A percentile compares a stretch with the other conserved stretches of the same genome.
Evolutionary conservation across 2,113 vertebrate genomes (phyloP).

Genomic region (Xerus inauris): DNA sequence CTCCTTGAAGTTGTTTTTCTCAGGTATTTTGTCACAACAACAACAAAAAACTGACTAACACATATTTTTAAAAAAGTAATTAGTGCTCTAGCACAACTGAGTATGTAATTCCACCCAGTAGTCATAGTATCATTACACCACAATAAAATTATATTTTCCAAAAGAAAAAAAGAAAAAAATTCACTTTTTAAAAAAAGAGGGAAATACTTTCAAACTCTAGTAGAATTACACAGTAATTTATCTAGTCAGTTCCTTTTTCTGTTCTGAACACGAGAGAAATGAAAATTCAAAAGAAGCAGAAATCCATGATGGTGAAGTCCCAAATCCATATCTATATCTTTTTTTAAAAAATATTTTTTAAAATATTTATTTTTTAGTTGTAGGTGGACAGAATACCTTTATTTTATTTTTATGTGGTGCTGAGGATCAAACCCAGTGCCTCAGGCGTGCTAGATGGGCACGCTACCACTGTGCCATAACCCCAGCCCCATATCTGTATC

Average conservation of each 20-base stretch:
- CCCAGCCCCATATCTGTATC: background rate
- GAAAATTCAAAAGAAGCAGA: conserved; percentile 45
- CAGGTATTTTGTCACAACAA: background rate
- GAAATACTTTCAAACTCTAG: conserved; percentile 27
- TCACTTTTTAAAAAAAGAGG: conserved; percentile 5
- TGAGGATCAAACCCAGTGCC: too few relatives aligned
- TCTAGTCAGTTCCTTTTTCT: conserved; percentile 52
- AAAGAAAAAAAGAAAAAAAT: conserved; percentile 1
- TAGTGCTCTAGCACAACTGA: background rate
- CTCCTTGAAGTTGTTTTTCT: background rate
- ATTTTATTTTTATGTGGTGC: too few relatives aligned
- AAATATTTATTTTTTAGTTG: too few relatives aligned
- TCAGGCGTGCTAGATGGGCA: too few relatives aligned
- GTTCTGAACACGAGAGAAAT: conserved; percentile 34
- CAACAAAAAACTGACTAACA: background rate
- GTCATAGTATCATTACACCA: background rate
- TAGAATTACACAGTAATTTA: background rate
- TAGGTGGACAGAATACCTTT: too few relatives aligned
- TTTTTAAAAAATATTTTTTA: too few relatives aligned
- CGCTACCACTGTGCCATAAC: too few relatives aligned
- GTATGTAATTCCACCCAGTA: background rate
- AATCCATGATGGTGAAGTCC: background rate
- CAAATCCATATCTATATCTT: background rate
- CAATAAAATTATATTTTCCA: background rate
- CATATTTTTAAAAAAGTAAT: background rate